Evolutionary conservation across 2,888 invertebrate genomes (phyloP), one percentile per base, ranked within the genome.

Genomic region (Volucella zonaria): DNA sequence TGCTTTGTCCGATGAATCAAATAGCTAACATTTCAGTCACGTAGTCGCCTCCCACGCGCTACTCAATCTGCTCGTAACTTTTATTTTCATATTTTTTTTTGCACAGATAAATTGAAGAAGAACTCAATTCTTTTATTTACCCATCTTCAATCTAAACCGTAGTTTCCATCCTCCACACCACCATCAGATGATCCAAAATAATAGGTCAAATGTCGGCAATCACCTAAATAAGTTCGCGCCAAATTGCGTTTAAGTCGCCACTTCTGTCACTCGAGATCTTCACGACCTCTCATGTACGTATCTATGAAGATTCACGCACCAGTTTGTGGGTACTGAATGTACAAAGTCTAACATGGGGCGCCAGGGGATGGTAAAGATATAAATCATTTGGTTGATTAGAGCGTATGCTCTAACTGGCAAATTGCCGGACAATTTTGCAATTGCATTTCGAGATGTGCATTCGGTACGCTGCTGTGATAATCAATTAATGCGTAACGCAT

Each of bases 401-500:
- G 70, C 85, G 73, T 77, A 77, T 81, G 59, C 58, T 68, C 68
- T 81, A 81, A 85, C 61, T 85, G 85, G 85, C 85, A 85, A 85
- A 85, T 85, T 85, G 85, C 68, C 59, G 80, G 38, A 61, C 73
- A 85, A 85, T 85, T 85, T 81, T 77, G 38, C 81, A 85, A 81
- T 77, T 85, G 85, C 81, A 73, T 61, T 71, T 61, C 47, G 15
- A 38, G 38, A 3, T 12, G 56, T 71, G 78, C 62, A 45, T 42
- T 70, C 73, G 47, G 23, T 52, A 56, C 47, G 12, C 45, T 15
- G 12, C 45, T 15, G 15, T 56, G 45, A 49, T 85, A 85, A 85
- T 85, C 85, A 81, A 85, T 81, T 81, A 85, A 81, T 59, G 85
- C 81, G 85, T 85, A 81, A 77, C 85, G 85, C 85, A 81, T 62